Evolutionary conservation across 2,113 vertebrate genomes (phyloP).

Genomic region (Paraplagusia blochii): DNA sequence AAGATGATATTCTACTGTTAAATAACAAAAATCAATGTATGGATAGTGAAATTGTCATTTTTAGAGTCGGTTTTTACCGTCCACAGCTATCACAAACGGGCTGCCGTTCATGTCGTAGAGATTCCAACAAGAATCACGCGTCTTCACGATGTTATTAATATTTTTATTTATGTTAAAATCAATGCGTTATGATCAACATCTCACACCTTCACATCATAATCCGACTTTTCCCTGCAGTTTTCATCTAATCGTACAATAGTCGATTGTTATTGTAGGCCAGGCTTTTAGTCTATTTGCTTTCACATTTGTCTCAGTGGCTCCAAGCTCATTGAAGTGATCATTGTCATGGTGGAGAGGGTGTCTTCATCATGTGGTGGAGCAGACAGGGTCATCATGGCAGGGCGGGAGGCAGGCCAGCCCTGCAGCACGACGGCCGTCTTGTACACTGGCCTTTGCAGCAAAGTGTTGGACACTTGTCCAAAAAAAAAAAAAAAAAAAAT

Average conservation of each 20-base stretch:
- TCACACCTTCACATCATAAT: too few species aligned
- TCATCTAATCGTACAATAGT: constrained; percentile 4
- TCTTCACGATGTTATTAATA: background rate
- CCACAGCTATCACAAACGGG: constrained; percentile 21
- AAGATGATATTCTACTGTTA: background rate
- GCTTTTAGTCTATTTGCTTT: constrained; percentile 22
- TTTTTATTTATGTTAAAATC: too few species aligned
- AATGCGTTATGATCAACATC: too few species aligned
- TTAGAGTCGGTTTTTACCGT: constrained; percentile 5
- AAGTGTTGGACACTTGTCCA: constrained; percentile 35
- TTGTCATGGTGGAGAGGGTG: background rate
- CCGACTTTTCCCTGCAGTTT: constrained; percentile 5
- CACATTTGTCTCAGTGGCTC: constrained; percentile 1
- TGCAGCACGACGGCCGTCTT: constrained; percentile 66
- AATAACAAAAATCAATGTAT: too few species aligned
- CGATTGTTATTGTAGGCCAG: constrained; percentile 21
- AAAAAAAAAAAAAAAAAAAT: background rate
- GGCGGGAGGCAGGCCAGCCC: constrained; percentile 73
- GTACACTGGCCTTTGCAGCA: constrained; percentile 65
- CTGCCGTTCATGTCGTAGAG: background rate
- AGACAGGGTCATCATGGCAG: constrained; percentile 38
- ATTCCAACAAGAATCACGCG: background rate
- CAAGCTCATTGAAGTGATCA: background rate
- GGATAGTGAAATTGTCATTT: background rate
- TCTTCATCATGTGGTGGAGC: constrained; percentile 11